Conservation (phyloP, 2,888 invertebrate species). For the Andrena haemorrhoa region DNA sequence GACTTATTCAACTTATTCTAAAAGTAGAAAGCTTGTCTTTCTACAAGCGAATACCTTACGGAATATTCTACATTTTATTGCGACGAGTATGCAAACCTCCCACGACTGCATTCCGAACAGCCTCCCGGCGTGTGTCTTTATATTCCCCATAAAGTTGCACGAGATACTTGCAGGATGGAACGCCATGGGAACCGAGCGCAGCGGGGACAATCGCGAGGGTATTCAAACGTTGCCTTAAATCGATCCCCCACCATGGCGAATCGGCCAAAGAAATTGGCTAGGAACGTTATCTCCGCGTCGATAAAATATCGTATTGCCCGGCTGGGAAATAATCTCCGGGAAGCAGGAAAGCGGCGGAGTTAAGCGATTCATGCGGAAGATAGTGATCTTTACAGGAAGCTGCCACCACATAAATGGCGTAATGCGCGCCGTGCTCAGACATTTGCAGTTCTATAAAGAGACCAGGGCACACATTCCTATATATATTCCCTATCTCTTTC, state of each 20-base stretch:
- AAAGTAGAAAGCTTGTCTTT: too few relatives aligned
- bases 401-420: constrained; percentile 55
- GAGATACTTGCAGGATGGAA: too few relatives aligned
- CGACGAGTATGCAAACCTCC: too few relatives aligned
- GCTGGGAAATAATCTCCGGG: constrained; percentile 53
- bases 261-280: constrained; percentile 51
- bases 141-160: too few relatives aligned
- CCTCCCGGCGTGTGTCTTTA: too few relatives aligned
- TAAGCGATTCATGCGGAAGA: constrained; percentile 59
- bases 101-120: too few relatives aligned
- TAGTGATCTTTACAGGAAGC: constrained; percentile 56
- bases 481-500: not conserved
- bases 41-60: too few relatives aligned
- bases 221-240: constrained; percentile 27
- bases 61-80: too few relatives aligned
- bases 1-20: too few relatives aligned
- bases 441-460: constrained; percentile 71
- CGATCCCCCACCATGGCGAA: constrained; percentile 14
- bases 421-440: constrained; percentile 69
- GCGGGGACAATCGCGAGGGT: not conserved
- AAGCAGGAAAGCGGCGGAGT: constrained; percentile 27
- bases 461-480: constrained; percentile 12
- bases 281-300: constrained; percentile 32
- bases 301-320: constrained; percentile 33
- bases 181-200: not conserved